A percentile compares a stretch with the other conserved stretches of the same genome.
phyloP scores from a whole-genome alignment of 2,113 vertebrate species.

The Myotis lucifugus region DNA sequence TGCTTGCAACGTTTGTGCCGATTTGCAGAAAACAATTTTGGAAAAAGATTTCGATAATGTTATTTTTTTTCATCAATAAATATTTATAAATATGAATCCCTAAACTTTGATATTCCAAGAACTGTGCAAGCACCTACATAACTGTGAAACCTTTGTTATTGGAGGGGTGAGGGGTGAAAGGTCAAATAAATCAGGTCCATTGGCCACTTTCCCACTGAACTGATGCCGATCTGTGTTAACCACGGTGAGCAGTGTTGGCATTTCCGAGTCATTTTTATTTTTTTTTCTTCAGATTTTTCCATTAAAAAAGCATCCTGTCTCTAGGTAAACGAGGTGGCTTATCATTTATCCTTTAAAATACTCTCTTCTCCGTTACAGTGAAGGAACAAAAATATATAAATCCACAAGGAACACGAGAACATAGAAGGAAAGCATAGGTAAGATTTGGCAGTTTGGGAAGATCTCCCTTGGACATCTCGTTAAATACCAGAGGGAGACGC shows the following conservation, averaged over 20 bases:
- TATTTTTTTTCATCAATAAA: conserved; percentile 18
- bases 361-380: background rate
- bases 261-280: background rate
- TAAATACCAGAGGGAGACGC: background rate
- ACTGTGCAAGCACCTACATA: background rate
- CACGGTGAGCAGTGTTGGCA: background rate
- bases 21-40: conserved; percentile 21
- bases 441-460: background rate
- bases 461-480: background rate
- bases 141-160: background rate
- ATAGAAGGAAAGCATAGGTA: background rate
- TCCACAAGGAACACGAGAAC: background rate
- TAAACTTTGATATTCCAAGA: background rate
- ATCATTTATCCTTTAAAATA: background rate
- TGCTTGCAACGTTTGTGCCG: background rate
- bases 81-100: background rate
- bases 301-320: conserved; percentile 16
- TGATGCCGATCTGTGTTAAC: background rate
- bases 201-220: background rate
- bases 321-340: background rate
- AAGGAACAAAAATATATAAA: conserved; percentile 25
- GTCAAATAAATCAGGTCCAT: background rate
- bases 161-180: background rate
- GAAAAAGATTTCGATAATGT: background rate
- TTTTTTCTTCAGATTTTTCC: background rate